phyloP scores from a whole-genome alignment of 2,888 invertebrate genomes.

The Thereva nobilitata region DNA sequence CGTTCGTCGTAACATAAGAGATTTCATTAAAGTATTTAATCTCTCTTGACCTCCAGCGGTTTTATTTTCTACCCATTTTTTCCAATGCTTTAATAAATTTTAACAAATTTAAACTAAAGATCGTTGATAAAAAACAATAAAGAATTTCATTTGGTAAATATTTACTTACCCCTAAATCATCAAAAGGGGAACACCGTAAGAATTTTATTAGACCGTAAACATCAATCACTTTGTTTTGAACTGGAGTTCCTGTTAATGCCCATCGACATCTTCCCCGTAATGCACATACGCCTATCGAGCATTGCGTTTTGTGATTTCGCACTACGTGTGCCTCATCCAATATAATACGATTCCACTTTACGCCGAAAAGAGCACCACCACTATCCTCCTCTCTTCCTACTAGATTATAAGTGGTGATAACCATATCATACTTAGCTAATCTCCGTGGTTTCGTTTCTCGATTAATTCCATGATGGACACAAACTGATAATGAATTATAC shows the following conservation, averaged over 20 bases:
- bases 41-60: constrained; percentile 75
- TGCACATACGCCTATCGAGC: constrained; percentile 71
- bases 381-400: constrained; percentile 66
- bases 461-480: constrained; percentile 80
- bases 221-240: constrained; percentile 91
- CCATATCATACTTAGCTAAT: constrained; percentile 75
- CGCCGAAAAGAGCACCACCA: constrained; percentile 65
- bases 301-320: constrained; percentile 81
- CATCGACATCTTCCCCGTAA: constrained; percentile 64
- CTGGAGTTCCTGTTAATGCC: constrained; percentile 92
- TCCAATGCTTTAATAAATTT: constrained; percentile 71
- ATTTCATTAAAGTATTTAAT: constrained; percentile 82
- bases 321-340: constrained; percentile 94
- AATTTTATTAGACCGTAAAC: constrained; percentile 81
- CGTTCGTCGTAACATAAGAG: constrained; percentile 84
- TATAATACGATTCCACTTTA: constrained; percentile 84
- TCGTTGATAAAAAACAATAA: background rate
- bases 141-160: constrained; percentile 24
- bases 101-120: background rate
- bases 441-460: constrained; percentile 67
- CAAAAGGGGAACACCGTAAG: constrained; percentile 83
- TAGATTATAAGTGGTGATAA: constrained; percentile 87
- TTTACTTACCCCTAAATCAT: constrained; percentile 69
- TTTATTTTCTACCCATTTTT: constrained; percentile 88
- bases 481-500: constrained; percentile 65